Evolutionary conservation across 2,113 vertebrate species (phyloP).

Genomic region (Gasterosteus nipponicus): DNA sequence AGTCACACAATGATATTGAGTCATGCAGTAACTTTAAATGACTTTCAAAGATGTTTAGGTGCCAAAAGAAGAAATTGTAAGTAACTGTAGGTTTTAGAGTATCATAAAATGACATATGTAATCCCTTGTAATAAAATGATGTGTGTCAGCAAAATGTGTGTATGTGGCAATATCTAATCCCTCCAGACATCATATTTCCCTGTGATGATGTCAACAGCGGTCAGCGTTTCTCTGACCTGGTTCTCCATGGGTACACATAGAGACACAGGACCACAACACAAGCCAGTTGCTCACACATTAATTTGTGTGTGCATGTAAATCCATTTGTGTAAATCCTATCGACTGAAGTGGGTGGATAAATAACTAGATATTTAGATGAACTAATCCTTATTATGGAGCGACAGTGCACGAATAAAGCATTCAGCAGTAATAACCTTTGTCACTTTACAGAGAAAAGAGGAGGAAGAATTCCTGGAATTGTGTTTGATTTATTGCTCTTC

Average conservation of each 20-base stretch:
- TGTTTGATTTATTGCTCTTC: too few relatives aligned
- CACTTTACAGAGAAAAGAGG: constrained; percentile 71
- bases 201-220: constrained; percentile 12
- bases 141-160: constrained; percentile 32
- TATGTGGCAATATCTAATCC: constrained; percentile 18
- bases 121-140: constrained; percentile 5
- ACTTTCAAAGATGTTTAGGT: neutral
- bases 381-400: constrained; percentile 88
- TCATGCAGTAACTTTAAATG: neutral
- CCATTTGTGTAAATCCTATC: constrained; percentile 78
- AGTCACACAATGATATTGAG: neutral
- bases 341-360: constrained; percentile 87
- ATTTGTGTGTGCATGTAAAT: constrained; percentile 22
- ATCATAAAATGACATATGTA: constrained; percentile 16
- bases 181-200: constrained; percentile 31
- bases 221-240: constrained; percentile 29
- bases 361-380: constrained; percentile 92
- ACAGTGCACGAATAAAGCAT: constrained; percentile 81
- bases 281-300: constrained; percentile 23
- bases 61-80: neutral
- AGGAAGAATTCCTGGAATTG: neutral
- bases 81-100: neutral
- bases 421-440: constrained; percentile 85
- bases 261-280: constrained; percentile 19
- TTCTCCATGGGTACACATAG: constrained; percentile 27